phyloP scores from a whole-genome alignment of 2,797 vertebrate genomes.

The Scolopax rusticola region DNA sequence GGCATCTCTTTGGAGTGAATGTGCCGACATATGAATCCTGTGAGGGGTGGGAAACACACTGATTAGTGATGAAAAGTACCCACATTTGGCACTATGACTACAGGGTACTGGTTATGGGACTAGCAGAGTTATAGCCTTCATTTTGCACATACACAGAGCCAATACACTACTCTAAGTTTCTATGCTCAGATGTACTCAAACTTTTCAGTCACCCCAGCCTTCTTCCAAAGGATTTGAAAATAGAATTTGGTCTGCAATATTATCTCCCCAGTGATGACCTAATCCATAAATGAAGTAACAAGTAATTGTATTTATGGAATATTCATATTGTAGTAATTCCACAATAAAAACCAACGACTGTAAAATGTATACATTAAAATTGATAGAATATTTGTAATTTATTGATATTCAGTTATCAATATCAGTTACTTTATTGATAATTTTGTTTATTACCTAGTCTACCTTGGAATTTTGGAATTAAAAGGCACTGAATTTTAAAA shows the following conservation, averaged over 20 bases:
- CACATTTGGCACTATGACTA: neutral
- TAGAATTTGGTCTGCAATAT: slow-evolving; percentile 1
- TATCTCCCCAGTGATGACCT: slow-evolving; percentile 4
- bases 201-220: slow-evolving; percentile 7
- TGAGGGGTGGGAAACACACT: neutral
- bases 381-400: neutral
- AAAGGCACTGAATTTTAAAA: slow-evolving; percentile 4
- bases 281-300: slow-evolving; percentile 13
- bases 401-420: neutral
- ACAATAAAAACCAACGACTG: neutral
- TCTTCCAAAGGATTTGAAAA: slow-evolving; percentile 13
- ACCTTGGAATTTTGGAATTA: neutral
- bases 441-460: slow-evolving; percentile 9
- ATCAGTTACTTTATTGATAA: neutral
- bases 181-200: neutral
- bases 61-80: neutral
- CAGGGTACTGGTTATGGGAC: neutral
- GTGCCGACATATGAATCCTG: neutral
- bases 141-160: neutral
- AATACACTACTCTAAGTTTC: neutral
- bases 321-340: neutral
- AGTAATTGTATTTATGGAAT: neutral
- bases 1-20: neutral
- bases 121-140: neutral
- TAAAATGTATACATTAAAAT: neutral